These are phyloP conservation scores for Ceratina australensis DNA, from an alignment of 1,140 invertebrate species.

Conservation along the genomic window DNA sequence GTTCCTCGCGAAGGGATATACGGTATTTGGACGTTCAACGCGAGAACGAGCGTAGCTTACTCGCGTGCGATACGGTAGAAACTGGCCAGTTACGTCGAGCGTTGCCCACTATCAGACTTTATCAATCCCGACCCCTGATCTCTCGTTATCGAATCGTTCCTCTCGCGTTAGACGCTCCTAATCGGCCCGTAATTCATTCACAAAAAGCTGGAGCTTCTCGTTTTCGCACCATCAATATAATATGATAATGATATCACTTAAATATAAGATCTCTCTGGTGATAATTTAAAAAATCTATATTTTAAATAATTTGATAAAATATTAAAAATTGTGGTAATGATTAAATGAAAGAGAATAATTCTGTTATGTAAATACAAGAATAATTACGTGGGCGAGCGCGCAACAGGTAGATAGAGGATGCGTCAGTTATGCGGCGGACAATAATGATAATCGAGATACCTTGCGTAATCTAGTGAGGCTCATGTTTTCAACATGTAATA, in stretches of 20 bases:
- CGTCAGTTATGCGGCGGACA: background rate
- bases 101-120: slow-evolving; percentile 52
- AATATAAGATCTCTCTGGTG: background rate
- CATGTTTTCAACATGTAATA: slow-evolving; percentile 20
- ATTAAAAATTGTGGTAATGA: too few relatives aligned
- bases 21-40: background rate
- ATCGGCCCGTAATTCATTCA: slow-evolving; percentile 4
- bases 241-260: too few relatives aligned
- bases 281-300: background rate
- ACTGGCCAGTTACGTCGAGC: slow-evolving; percentile 57
- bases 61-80: slow-evolving; percentile 41
- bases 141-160: slow-evolving; percentile 45
- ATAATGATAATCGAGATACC: slow-evolving; percentile 30
- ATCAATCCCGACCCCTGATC: slow-evolving; percentile 67
- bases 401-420: slow-evolving; percentile 19
- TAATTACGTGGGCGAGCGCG: background rate
- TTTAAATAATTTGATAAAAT: too few relatives aligned
- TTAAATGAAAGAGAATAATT: background rate
- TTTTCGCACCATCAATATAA: too few relatives aligned
- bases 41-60: slow-evolving; percentile 25
- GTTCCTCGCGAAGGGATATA: background rate
- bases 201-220: background rate
- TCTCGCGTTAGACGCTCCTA: background rate
- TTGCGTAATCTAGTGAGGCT: slow-evolving; percentile 50
- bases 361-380: background rate